Base-by-base conservation (phyloP, 2,113 vertebrate genomes). In the Neolamprologus sp. region DNA sequence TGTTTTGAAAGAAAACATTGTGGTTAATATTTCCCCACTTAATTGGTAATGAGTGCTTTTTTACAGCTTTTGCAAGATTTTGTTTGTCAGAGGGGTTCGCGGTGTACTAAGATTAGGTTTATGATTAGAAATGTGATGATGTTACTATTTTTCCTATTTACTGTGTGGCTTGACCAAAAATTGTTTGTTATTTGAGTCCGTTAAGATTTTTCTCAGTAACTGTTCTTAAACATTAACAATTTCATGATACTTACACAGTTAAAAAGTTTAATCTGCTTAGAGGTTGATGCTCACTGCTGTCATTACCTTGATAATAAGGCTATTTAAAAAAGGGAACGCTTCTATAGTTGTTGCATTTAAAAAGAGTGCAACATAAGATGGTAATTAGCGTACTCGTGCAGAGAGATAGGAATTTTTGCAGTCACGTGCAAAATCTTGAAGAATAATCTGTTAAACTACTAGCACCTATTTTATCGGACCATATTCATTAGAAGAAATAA, bases 1-100 rank as follows among this genome's bases (percentile, higher is more conserved):
- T 95, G 94, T 94, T 95, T 94, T 94, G 91, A 94, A 87, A 93
- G 93, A 95, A 93, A 95, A 94, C 90, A 95, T 40, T 47, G 26
- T 49, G 82, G 94, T 96, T 95, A 94, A 94, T 95, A 82, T 96
- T 95, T 95, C 19, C 86, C 91, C 55, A 47, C 54, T 86, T 90
- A 87, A 79, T 84, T 79, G 73, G 79, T 75, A 89, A 68, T 78
- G 88, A 80, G 42, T 79, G 63, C 8, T 82, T 80, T 42, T 51
- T 37, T 49, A 78, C 17, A 51, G 45, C 45, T 65, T 42, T 45
- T 81, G n/a, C 40, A 35, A 68, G 45, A 51, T 85, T 55, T 49
- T 63, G 16, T 57, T 80, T 68, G 51, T 73, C 49, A n/a, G 60
- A n/a, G 54, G 7, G 23, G 45, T 55, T 80, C 10, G 42, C 19